Evolutionary conservation across 37 sponge, comb jelly and placozoan species (phyloP).

Genomic region (Halisarca cf. caerulea): DNA sequence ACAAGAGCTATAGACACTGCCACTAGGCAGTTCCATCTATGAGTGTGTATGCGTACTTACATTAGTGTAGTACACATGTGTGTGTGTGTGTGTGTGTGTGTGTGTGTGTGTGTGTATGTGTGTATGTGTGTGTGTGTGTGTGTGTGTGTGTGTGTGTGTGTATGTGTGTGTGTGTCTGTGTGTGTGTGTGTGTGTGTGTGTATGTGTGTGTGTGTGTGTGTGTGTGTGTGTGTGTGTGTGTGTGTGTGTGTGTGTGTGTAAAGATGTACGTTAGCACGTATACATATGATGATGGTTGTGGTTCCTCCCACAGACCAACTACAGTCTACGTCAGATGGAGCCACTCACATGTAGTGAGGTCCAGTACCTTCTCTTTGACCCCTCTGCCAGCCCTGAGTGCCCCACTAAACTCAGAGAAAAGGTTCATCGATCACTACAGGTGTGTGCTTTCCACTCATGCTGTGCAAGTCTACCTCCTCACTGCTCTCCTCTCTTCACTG

Average conservation of each 20-base stretch:
- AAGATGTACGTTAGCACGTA: background rate
- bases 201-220: background rate
- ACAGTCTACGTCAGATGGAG: slow-evolving; percentile 53
- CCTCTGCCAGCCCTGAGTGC: slow-evolving; percentile 26
- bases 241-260: slow-evolving; percentile 3
- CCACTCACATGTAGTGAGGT: slow-evolving; percentile 59
- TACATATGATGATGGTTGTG: background rate
- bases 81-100: too few relatives aligned
- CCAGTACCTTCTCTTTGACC: slow-evolving; percentile 65
- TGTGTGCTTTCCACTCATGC: background rate
- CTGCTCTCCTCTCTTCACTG: too few relatives aligned
- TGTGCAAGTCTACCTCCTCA: background rate
- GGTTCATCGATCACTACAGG: slow-evolving; percentile 69
- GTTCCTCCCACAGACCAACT: slow-evolving; percentile 49
- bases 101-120: too few relatives aligned
- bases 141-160: too few relatives aligned
- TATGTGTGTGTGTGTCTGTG: background rate
- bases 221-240: background rate
- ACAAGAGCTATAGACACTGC: too few relatives aligned
- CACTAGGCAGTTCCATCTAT: too few relatives aligned
- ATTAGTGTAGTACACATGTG: too few relatives aligned
- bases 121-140: too few relatives aligned
- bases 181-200: background rate
- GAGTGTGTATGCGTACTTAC: too few relatives aligned
- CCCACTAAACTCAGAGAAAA: slow-evolving; percentile 44